Conservation (phyloP, 2,888 invertebrate genomes). For the Eulithis prunata region DNA sequence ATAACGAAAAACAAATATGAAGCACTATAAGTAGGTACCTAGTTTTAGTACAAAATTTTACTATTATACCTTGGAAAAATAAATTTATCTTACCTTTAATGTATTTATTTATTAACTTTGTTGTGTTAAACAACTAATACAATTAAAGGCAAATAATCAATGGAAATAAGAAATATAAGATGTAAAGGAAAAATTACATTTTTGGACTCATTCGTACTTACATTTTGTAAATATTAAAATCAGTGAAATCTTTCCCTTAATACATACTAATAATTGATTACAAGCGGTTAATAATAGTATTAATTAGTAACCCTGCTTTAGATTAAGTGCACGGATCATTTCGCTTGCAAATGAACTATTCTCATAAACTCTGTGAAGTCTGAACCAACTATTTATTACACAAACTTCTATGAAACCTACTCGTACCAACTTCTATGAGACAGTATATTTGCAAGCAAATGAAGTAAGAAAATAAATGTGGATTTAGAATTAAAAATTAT, state of each 20-base stretch:
- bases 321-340: constrained; percentile 23
- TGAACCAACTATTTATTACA: constrained; percentile 18
- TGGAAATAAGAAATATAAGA: too few species aligned
- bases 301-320: not conserved
- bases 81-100: too few species aligned
- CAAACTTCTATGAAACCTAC: constrained; percentile 8
- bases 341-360: constrained; percentile 46
- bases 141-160: too few species aligned
- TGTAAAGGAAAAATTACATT: too few species aligned
- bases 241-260: constrained; percentile 60
- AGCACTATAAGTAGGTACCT: too few species aligned
- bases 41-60: too few species aligned
- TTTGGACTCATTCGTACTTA: too few species aligned
- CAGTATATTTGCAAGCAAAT: constrained; percentile 51
- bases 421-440: constrained; percentile 3
- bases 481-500: not conserved
- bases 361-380: constrained; percentile 8
- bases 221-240: not conserved
- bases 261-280: constrained; percentile 69
- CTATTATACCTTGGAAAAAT: too few species aligned
- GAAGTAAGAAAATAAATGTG: not conserved
- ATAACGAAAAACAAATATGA: too few species aligned
- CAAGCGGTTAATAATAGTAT: constrained; percentile 15
- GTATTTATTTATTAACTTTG: too few species aligned
- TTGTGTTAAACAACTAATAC: too few species aligned